Conservation (phyloP, 2,113 vertebrate species). For the Muntiacus muntjak region DNA sequence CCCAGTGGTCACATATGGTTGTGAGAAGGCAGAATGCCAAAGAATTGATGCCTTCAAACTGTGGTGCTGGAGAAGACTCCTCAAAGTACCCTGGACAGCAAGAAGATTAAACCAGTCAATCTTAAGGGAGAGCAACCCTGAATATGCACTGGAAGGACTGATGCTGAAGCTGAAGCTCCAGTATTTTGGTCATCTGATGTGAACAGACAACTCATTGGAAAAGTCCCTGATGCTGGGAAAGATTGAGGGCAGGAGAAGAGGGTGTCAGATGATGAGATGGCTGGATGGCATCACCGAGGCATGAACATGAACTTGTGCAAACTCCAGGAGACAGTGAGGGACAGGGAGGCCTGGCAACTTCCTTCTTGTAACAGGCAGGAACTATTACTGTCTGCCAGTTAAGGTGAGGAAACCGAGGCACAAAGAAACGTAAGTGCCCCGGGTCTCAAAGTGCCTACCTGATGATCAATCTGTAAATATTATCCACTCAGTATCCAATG, state of each 20-base stretch:
- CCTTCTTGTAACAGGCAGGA: neutral
- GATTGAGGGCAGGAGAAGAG: neutral
- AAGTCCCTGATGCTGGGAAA: neutral
- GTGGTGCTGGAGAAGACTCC: neutral
- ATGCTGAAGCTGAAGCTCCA: neutral
- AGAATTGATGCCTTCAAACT: neutral
- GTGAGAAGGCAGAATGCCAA: neutral
- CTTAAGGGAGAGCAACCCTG: neutral
- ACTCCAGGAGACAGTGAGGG: accelerated
- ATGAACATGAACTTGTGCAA: neutral
- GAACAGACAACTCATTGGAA: neutral
- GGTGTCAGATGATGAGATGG: neutral
- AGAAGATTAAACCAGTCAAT: neutral
- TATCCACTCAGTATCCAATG: neutral
- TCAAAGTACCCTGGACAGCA: neutral
- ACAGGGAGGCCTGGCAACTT: neutral
- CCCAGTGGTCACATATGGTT: neutral
- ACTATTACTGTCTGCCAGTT: neutral
- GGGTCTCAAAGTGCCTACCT: neutral
- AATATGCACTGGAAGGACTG: neutral
- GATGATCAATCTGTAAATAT: neutral
- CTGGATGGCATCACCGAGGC: neutral
- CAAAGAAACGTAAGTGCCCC: neutral
- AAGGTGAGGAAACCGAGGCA: neutral
- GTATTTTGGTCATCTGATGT: neutral